Evolutionary conservation across 2,797 vertebrate species (phyloP), one percentile per base, ranked within the genome.

Genomic region (Champsocephalus esox): DNA sequence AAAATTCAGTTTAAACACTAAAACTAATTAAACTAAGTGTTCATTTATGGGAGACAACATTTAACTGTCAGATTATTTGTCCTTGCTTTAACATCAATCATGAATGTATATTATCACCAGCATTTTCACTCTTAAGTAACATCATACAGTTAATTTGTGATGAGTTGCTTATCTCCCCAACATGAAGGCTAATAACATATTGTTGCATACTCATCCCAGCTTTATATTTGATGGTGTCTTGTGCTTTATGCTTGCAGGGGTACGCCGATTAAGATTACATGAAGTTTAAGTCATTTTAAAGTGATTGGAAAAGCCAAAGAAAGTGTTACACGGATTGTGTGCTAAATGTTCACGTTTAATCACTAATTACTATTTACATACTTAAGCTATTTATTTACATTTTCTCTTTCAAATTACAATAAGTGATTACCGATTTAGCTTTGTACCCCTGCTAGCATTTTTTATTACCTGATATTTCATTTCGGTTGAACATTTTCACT

Each of bases 401-500:
- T 10, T 57, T 59, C 9, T 62, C 9, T 62, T 19, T 70, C 7
- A 48, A 11, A 50, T 67, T 34, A 12, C 17, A 70, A 34, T 4
- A 55, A 48, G 8, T 58, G 12, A 16, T 57, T 12, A 32, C 3
- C 0, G 1, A 11, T 60, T 75, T n/a, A 45, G 38, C 13, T 32
- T 5, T 13, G 46, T 78, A 73, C 66, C 68, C 78, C 77, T 83
- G 49, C 65, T 57, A 67, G 78, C 81, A 73, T 73, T 66, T 13
- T 75, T 72, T 71, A 61, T 79, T 51, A 66, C 12, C 17, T 75
- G 45, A 73, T 73, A 44, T 70, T 87, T 77, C 19, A 77, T 65
- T 65, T 55, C 51, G 44, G 50, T 57, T 3, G 66, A 83, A 73
- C 81, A 89, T 89, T 90, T 90, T 92, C 86, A 89, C 83, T 88